These are phyloP conservation scores for Arctopsyche grandis DNA, from an alignment of 1,140 invertebrate genomes.

Conservation along the genomic window DNA sequence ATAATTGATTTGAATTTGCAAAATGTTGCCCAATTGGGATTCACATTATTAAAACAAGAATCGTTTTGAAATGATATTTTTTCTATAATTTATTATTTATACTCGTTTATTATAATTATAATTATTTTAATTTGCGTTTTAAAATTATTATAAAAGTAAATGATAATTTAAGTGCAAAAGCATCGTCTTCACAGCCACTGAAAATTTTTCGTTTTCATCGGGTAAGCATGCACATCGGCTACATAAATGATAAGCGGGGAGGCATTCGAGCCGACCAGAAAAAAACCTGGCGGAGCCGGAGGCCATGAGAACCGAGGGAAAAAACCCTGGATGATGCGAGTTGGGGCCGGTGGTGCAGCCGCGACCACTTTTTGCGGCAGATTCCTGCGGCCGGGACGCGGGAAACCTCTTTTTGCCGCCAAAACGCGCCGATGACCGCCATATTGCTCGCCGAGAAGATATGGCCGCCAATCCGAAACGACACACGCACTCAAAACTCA, in stretches of 20 bases:
- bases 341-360: slow-evolving; percentile 10
- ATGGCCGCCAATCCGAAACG: slow-evolving; percentile 1
- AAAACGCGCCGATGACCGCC: slow-evolving; percentile 18
- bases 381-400: not conserved
- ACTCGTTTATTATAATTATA: no score
- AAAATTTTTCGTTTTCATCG: not conserved
- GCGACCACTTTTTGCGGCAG: slow-evolving; percentile 31
- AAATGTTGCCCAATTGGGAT: no score
- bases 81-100: no score
- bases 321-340: slow-evolving; percentile 31
- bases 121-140: no score
- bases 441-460: slow-evolving; percentile 13
- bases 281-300: slow-evolving; percentile 19
- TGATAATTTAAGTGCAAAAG: no score
- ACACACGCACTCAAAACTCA: slow-evolving; percentile 1
- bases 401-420: slow-evolving; percentile 35
- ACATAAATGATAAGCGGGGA: slow-evolving; percentile 7
- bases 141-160: no score
- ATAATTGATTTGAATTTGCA: no score
- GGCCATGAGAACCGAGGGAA: slow-evolving; percentile 40
- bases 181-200: no score
- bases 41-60: no score
- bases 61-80: no score
- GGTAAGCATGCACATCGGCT: not conserved
- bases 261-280: slow-evolving; percentile 20